phyloP scores from a whole-genome alignment of 2,888 invertebrate genomes.

The Andrena camellia region DNA sequence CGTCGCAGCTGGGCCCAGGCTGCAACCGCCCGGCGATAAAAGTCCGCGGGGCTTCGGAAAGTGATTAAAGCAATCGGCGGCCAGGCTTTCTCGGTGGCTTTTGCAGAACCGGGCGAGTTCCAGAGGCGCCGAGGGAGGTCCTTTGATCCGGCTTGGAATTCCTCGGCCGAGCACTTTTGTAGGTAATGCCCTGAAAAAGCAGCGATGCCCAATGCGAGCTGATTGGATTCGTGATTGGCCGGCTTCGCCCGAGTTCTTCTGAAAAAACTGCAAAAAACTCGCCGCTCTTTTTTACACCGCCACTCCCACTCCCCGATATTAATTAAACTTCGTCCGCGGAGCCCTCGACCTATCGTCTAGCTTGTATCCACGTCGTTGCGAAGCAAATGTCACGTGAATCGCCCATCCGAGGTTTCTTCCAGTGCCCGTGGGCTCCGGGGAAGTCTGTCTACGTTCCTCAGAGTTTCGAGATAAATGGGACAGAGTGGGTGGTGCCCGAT shows the following conservation, averaged over 20 bases:
- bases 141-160: conserved; percentile 53
- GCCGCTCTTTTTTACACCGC: background rate
- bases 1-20: conserved; percentile 19
- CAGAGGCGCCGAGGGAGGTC: conserved; percentile 28
- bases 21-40: conserved; percentile 29
- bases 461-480: background rate
- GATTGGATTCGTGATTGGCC: conserved; percentile 49
- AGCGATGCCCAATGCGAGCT: conserved; percentile 29
- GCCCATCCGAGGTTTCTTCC: background rate
- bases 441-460: background rate
- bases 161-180: conserved; percentile 30
- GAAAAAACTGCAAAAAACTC: conserved; percentile 25
- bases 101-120: background rate
- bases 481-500: background rate
- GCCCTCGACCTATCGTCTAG: background rate
- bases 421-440: too few relatives aligned
- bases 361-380: background rate
- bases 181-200: conserved; percentile 22
- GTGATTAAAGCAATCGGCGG: conserved; percentile 48
- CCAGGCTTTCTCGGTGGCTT: conserved; percentile 4
- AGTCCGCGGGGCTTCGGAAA: conserved; percentile 30
- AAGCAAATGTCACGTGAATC: background rate
- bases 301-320: background rate
- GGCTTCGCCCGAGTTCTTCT: conserved; percentile 10
- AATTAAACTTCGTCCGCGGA: conserved; percentile 29